Percentiles rank a stretch among this genome's conserved stretches.
These are phyloP conservation scores for Pseudobourletiella spinata DNA, from an alignment of 1,140 invertebrate genomes.

Conservation along the genomic window DNA sequence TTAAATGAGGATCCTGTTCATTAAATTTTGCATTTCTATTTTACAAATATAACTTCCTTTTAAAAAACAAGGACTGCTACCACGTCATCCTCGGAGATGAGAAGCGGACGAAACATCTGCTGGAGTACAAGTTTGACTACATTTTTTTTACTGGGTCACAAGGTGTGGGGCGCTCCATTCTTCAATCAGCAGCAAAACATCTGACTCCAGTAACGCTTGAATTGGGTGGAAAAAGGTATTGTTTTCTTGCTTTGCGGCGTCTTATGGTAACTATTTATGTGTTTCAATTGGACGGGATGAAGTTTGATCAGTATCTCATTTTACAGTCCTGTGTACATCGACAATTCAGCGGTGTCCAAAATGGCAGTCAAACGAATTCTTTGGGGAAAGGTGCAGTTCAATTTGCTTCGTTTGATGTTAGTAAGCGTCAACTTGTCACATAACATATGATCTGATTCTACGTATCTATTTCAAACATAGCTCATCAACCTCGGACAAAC, in stretches of 20 bases:
- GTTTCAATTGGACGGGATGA: too few relatives aligned
- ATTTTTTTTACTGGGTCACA: slow-evolving; percentile 96
- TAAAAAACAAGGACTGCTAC: slow-evolving; percentile 8
- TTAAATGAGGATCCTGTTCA: too few relatives aligned
- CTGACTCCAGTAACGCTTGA: slow-evolving; percentile 93
- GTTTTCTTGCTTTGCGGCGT: neutral
- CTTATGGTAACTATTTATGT: too few relatives aligned
- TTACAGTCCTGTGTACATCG: slow-evolving; percentile 70
- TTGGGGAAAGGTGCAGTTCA: slow-evolving; percentile 71
- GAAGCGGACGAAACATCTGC: slow-evolving; percentile 69
- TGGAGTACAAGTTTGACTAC: slow-evolving; percentile 89
- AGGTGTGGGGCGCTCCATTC: slow-evolving; percentile 73
- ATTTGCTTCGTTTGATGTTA: neutral
- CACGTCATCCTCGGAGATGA: slow-evolving; percentile 66
- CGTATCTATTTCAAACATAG: too few relatives aligned
- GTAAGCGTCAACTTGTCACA: neutral
- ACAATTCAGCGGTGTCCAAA: slow-evolving; percentile 61
- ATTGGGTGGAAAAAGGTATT: slow-evolving; percentile 78
- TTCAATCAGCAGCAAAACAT: slow-evolving; percentile 76
- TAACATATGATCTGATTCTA: neutral
- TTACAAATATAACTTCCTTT: too few relatives aligned
- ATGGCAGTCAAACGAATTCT: slow-evolving; percentile 68
- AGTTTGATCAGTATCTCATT: neutral
- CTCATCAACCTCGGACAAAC: slow-evolving; percentile 23
- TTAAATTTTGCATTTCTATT: too few relatives aligned